Evolutionary conservation across 2,888 invertebrate species (phyloP), one percentile per base, ranked within the genome.

Genomic region (Nebria salina): DNA sequence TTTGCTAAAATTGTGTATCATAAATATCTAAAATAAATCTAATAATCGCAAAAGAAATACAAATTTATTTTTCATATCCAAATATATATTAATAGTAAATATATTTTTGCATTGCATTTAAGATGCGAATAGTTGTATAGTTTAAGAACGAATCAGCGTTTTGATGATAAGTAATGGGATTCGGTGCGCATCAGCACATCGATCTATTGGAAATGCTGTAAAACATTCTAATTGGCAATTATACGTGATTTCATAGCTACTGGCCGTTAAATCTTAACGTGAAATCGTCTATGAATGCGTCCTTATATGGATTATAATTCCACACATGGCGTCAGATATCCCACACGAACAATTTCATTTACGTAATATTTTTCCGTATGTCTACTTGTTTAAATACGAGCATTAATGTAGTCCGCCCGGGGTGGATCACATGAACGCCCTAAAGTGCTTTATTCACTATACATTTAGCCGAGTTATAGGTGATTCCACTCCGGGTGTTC

Each of bases 171-270:
- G 34, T 26, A 13, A 11, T 26, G 70, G 34, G 3, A 54, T 54
- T 54, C 7, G 54, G 54, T 54, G 8, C 2, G 54, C 8, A 54
- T 13, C 54, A 26, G 6, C 68, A 34, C 34, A 34, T 64, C 74
- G 73, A 79, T 79, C 79, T 65, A 79, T 79, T 73, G 73, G 65
- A 74, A 74, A 74, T 80, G 80, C 75, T 75, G 75, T 80, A 80
- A 80, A 80, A 80, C 80, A 80, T 80, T 75, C 74, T 80, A 80
- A 80, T 80, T 80, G 80, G 80, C 80, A 80, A 75, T 80, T 80
- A 54, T 54, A 80, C 75, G 72, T 70, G 66, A 80, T 80, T 80
- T 80, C 75, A 80, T 80, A 80, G 80, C 80, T 75, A 68, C 54
- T 65, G 80, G 80, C 75, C 80, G 80, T 80, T 80, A 80, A 80